Conservation (phyloP, 1,140 invertebrate species). For the Tribolium madens region DNA sequence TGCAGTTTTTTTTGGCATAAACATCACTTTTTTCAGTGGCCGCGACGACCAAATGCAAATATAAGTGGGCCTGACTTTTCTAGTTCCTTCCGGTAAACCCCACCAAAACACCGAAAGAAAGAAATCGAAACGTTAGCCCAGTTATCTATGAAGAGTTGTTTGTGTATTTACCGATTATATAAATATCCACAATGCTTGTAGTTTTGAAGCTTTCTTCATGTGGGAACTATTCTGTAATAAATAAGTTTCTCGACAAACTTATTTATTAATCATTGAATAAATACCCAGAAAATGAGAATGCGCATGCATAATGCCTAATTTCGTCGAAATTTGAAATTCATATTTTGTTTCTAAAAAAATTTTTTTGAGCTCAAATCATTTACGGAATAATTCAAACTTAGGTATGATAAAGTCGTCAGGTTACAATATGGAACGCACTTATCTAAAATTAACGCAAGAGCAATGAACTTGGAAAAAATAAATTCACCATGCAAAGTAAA, state of each 20-base stretch:
- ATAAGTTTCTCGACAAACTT: too few species aligned
- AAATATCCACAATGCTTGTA: slow-evolving; percentile 36
- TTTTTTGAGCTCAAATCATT: background rate
- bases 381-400: background rate
- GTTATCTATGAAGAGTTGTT: too few species aligned
- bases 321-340: slow-evolving; percentile 9
- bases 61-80: background rate
- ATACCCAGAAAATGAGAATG: slow-evolving; percentile 15
- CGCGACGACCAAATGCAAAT: background rate
- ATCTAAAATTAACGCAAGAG: slow-evolving; percentile 36
- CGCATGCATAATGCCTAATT: slow-evolving; percentile 20
- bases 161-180: slow-evolving; percentile 40
- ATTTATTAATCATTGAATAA: slow-evolving; percentile 17
- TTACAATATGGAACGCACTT: slow-evolving; percentile 2
- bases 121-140: too few species aligned
- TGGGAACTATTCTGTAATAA: too few species aligned
- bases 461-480: slow-evolving; percentile 38
- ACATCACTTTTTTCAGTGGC: too few species aligned
- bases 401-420: slow-evolving; percentile 9
- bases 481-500: slow-evolving; percentile 8
- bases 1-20: background rate
- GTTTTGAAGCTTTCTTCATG: slow-evolving; percentile 28
- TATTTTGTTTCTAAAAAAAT: slow-evolving; percentile 19
- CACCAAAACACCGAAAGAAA: too few species aligned
- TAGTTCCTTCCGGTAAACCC: too few species aligned